Conservation (phyloP, 2,888 invertebrate species). For the Caenorhabditis drosophilae region DNA sequence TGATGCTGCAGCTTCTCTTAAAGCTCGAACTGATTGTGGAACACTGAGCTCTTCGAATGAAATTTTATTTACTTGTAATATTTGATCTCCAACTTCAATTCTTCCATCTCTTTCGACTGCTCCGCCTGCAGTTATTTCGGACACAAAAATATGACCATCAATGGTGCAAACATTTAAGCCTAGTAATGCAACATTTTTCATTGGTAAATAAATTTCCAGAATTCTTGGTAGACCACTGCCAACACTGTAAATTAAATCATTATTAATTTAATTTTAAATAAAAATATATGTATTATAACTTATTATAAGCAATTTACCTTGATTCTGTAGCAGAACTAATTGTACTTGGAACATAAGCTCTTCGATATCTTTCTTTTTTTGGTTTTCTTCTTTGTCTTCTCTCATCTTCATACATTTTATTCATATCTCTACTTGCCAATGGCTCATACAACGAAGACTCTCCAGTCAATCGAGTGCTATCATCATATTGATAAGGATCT, state of each 20-base stretch:
- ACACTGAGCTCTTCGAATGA: slow-evolving; percentile 61
- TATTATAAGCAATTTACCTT: slow-evolving; percentile 44
- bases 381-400: slow-evolving; percentile 36
- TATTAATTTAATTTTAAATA: slow-evolving; percentile 1
- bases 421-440: slow-evolving; percentile 25
- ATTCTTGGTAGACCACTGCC: slow-evolving; percentile 56
- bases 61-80: slow-evolving; percentile 61
- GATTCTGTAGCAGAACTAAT: slow-evolving; percentile 62
- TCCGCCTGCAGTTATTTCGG: slow-evolving; percentile 51
- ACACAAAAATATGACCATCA: slow-evolving; percentile 61
- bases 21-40: slow-evolving; percentile 49
- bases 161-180: slow-evolving; percentile 59
- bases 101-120: slow-evolving; percentile 56
- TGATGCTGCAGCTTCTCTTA: slow-evolving; percentile 49
- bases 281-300: too few relatives aligned
- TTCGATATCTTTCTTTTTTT: slow-evolving; percentile 49
- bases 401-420: slow-evolving; percentile 27
- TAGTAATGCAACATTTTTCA: slow-evolving; percentile 51
- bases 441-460: slow-evolving; percentile 48
- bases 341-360: slow-evolving; percentile 64
- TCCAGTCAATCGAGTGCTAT: slow-evolving; percentile 33
- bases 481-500: slow-evolving; percentile 57
- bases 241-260: slow-evolving; percentile 23
- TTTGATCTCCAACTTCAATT: slow-evolving; percentile 65
- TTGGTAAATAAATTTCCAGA: slow-evolving; percentile 56